Evolutionary conservation across 2,888 invertebrate genomes (phyloP).

Genomic region (Trichacis sp.): DNA sequence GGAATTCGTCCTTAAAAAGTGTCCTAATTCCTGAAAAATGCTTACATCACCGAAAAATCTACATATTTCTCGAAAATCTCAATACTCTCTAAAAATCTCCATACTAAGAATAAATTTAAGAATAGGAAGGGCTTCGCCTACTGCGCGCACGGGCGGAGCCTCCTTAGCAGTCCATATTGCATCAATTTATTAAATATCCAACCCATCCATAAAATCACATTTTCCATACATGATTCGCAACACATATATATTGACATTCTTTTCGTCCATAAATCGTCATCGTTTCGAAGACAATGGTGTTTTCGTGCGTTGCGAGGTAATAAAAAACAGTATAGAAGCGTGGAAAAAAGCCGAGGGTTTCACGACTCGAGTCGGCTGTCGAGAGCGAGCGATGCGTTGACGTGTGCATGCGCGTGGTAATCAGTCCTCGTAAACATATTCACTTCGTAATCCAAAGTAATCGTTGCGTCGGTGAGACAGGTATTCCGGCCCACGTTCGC

Average conservation of each 20-base stretch:
- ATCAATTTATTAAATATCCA: too few relatives aligned
- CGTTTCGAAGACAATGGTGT: background rate
- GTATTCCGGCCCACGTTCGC: constrained; percentile 30
- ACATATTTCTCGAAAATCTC: too few relatives aligned
- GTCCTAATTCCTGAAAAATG: too few relatives aligned
- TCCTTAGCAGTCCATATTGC: too few relatives aligned
- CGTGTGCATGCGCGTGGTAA: constrained; percentile 30
- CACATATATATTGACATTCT: background rate
- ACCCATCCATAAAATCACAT: too few relatives aligned
- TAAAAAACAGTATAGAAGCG: background rate
- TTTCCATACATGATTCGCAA: too few relatives aligned
- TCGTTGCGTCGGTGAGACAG: constrained; percentile 39
- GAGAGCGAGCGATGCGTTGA: constrained; percentile 26
- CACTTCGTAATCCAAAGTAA: constrained; percentile 40
- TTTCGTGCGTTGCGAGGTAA: background rate
- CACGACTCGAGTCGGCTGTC: background rate
- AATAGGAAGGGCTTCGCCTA: too few relatives aligned
- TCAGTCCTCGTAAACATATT: constrained; percentile 40
- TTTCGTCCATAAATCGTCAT: background rate
- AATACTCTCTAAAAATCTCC: too few relatives aligned
- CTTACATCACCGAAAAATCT: too few relatives aligned
- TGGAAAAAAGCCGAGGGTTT: constrained; percentile 13
- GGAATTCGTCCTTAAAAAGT: too few relatives aligned
- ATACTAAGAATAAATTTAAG: too few relatives aligned
- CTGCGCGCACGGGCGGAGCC: too few relatives aligned